Evolutionary conservation across 2,888 invertebrate species (phyloP).

Genomic region (Oscheius onirici): DNA sequence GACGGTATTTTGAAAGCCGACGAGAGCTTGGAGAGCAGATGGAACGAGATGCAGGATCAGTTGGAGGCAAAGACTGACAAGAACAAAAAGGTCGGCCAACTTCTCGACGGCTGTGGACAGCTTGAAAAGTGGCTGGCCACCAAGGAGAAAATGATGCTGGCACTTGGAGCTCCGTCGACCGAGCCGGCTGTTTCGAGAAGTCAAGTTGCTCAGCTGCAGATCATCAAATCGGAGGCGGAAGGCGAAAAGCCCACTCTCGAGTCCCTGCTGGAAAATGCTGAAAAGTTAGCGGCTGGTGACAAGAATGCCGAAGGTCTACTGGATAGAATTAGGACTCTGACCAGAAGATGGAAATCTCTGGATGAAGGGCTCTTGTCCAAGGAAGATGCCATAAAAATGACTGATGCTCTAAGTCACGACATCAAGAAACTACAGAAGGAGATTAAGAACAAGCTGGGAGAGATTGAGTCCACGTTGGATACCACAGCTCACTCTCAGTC

Average conservation of each 20-base stretch:
- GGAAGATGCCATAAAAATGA: constrained; percentile 38
- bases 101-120: constrained; percentile 87
- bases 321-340: constrained; percentile 75
- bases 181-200: constrained; percentile 82
- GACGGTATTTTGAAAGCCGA: constrained; percentile 37
- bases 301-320: constrained; percentile 37
- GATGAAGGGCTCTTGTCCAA: constrained; percentile 48
- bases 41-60: constrained; percentile 46
- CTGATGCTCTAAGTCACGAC: constrained; percentile 41
- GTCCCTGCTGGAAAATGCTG: constrained; percentile 84
- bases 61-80: constrained; percentile 42
- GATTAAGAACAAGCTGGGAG: constrained; percentile 41
- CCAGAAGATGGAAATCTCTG: constrained; percentile 78
- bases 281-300: constrained; percentile 74
- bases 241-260: constrained; percentile 89
- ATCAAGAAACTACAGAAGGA: constrained; percentile 44
- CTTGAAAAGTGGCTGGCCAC: constrained; percentile 87
- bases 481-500: constrained; percentile 42
- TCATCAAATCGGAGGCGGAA: constrained; percentile 91
- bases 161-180: constrained; percentile 92
- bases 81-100: constrained; percentile 88
- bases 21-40: constrained; percentile 51
- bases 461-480: constrained; percentile 51
- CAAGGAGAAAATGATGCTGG: constrained; percentile 94
- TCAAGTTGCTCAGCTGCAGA: constrained; percentile 72